Base-by-base conservation (phyloP, 2,113 vertebrate species). In the Thalassarche chlororhynchos region DNA sequence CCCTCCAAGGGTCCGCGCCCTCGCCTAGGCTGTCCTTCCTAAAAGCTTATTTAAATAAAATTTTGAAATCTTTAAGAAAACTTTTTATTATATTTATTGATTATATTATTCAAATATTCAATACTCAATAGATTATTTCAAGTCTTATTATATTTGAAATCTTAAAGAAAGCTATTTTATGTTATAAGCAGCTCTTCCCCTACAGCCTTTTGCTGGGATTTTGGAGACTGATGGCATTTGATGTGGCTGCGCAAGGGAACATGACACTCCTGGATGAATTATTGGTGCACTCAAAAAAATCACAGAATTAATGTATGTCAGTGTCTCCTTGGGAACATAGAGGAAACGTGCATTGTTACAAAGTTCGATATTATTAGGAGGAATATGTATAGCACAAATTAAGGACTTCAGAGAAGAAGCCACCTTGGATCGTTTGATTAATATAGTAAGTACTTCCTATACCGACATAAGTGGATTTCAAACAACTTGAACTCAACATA, bases 401-500 rank as follows among this genome's bases (percentile, higher is more conserved):
- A 95, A 93, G 72, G 86, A 89, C 78, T 95, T 92, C 84, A 93
- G 89, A 88, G 71, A 55, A 91, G 93, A 68, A 90, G 76, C 69
- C 80, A 92, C 92, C 80, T 90, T 79, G 94, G 61, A 91, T 89
- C 7, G 1, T 92, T 84, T 96, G 81, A 95, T 94, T 95, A 97
- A 93, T 70, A n/a, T 4, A 79, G 36, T 94, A 89, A 97, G 87
- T 93, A 84, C 95, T 96, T 95, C 95, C 91, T 91, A 79, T 34
- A 76, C 65, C 7, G 19, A 62, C 58, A n/a, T 60, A 96, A 97
- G 93, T 90, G 94, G 89, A 95, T 96, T 95, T 96, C 93, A 95
- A 95, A 96, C 86, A 92, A 91, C 86, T 55, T 93, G 89, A 97
- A 89, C 87, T 82, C 87, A 72, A 47, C 31, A 2, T 89, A 95